phyloP scores from a whole-genome alignment of 2,888 invertebrate species.

The Dusona sp. region DNA sequence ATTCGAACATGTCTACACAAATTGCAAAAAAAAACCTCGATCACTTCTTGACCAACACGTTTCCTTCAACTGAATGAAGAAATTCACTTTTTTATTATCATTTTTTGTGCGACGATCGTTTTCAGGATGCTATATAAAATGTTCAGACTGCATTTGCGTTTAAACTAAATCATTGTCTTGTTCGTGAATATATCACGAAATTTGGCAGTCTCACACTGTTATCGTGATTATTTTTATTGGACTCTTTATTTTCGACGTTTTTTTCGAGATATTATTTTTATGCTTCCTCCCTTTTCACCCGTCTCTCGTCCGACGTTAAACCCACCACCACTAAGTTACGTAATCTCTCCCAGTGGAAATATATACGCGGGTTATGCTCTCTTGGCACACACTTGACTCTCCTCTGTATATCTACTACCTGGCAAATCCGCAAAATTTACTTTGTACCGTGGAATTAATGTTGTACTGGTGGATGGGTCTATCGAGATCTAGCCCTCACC shows the following conservation, averaged over 20 bases:
- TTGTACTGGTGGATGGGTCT: slow-evolving; percentile 3
- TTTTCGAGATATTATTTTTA: neutral
- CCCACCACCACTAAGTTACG: slow-evolving; percentile 16
- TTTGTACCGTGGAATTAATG: slow-evolving; percentile 33
- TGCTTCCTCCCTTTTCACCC: slow-evolving; percentile 9
- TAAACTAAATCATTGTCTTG: neutral
- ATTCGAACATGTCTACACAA: neutral
- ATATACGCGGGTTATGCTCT: slow-evolving; percentile 30
- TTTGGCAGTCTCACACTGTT: neutral
- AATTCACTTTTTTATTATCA: neutral
- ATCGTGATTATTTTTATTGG: slow-evolving; percentile 4
- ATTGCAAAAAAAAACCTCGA: neutral
- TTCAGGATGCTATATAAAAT: neutral
- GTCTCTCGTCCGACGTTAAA: slow-evolving; percentile 9
- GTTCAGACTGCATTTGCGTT: neutral
- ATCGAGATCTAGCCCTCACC: slow-evolving; percentile 7
- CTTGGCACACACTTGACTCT: slow-evolving; percentile 62
- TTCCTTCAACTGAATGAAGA: neutral
- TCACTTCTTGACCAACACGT: neutral
- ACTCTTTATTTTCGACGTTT: neutral
- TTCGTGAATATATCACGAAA: neutral
- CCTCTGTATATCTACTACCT: slow-evolving; percentile 21
- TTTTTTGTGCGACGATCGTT: too few species aligned
- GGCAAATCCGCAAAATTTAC: slow-evolving; percentile 31
- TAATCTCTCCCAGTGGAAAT: slow-evolving; percentile 18